Base-by-base conservation (phyloP, 2,888 invertebrate species). In the Ditula angustiorana region DNA sequence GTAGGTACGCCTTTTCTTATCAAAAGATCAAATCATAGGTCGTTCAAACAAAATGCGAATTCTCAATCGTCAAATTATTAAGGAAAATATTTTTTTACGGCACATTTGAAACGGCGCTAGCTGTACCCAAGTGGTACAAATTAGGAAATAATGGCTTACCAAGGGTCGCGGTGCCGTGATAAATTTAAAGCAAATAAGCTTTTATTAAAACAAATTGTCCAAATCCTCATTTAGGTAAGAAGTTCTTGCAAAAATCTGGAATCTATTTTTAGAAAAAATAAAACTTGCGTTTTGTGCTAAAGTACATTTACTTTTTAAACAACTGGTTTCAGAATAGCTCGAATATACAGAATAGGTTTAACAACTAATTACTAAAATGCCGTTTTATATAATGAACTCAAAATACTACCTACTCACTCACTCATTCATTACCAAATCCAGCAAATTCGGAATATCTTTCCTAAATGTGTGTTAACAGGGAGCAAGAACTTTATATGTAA, bases 141-240 rank as follows among this genome's bases (percentile, higher is more conserved):
- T 56, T 56, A 37, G 37, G 30, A 49, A 62, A 62, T 49, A 61
- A 55, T 35, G 46, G 13, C 44, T 47, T 50, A 11, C 10, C 16
- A 11, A 37, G 47, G 35, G 21, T 46, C 35, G 35, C 26, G 44
- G 16, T n/a, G 11, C 52, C 60, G 30, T 24, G 52, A 26, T 23
- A n/a, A n/a, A 33, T 44, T 53, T 61, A 21, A 46, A 11, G 33
- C 37, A 44, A 52, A 60, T 49, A 13, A 30, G 35, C 47, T 16
- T 47, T 21, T 26, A 33, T 61, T 47, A 47, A n/a, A 55, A 47
- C 30, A 26, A 33, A 46, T 46, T 33, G 28, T n/a, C 26, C 21
- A 13, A 5, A 56, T 37, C 16, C 5, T 11, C 19, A n/a, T 19
- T 41, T 16, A 37, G 16, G 35, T 37, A 37, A 16, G 35, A 13